Percentiles rank a stretch among this genome's conserved stretches.
Conservation (phyloP, 2,888 invertebrate genomes). For the Phlogophora meticulosa region DNA sequence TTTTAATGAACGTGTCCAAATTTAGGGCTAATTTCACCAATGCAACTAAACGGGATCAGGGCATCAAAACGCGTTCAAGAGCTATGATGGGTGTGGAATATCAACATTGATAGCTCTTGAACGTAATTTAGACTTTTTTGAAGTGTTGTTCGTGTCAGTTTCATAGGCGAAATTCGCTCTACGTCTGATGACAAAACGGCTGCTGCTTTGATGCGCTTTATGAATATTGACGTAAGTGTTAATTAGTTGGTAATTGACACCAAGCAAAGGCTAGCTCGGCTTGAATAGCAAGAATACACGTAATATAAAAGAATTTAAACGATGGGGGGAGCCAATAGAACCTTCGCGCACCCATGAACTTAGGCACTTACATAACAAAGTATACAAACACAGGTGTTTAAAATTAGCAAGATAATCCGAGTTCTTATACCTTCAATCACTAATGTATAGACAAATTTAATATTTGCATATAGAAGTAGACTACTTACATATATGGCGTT, state of each 20-base stretch:
- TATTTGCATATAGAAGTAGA: constrained; percentile 45
- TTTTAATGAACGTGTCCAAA: too few relatives aligned
- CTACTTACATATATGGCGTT: constrained; percentile 39
- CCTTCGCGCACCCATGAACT: constrained; percentile 30
- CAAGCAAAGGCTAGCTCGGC: background rate
- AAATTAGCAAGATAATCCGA: constrained; percentile 37
- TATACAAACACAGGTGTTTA: constrained; percentile 41
- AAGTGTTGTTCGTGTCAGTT: too few relatives aligned
- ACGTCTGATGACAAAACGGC: background rate
- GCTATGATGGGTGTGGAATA: too few relatives aligned
- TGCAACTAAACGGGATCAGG: too few relatives aligned
- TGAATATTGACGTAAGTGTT: constrained; percentile 17
- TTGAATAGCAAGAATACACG: constrained; percentile 3
- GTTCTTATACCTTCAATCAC: constrained; percentile 20
- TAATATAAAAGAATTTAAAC: constrained; percentile 26
- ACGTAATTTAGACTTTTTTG: too few relatives aligned
- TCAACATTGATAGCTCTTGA: too few relatives aligned
- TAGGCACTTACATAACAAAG: constrained; percentile 33
- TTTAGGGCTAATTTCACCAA: too few relatives aligned
- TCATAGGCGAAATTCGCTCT: too few relatives aligned
- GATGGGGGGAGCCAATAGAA: constrained; percentile 13
- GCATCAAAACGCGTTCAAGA: too few relatives aligned
- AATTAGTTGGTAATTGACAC: constrained; percentile 34
- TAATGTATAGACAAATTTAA: constrained; percentile 20
- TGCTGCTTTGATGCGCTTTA: constrained; percentile 1